Percentiles rank a stretch among this genome's conserved stretches.
phyloP scores from a whole-genome alignment of 2,797 vertebrate species.

The Macropodus opercularis region DNA sequence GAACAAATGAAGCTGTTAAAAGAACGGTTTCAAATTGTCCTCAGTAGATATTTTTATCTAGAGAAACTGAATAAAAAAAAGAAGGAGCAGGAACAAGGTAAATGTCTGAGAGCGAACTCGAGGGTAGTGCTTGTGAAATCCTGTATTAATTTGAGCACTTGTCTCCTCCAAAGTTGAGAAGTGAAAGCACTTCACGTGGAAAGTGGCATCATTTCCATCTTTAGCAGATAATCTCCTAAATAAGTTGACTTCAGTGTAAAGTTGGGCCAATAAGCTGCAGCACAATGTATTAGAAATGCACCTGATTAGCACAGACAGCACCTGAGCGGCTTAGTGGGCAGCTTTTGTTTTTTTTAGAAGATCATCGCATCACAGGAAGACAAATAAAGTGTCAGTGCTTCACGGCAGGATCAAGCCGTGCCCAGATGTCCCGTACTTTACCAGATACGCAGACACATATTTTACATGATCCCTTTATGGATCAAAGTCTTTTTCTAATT shows the following conservation, averaged over 20 bases:
- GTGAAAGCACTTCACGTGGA: conserved; percentile 37
- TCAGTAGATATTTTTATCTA: background rate
- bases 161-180: conserved; percentile 34
- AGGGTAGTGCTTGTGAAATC: conserved; percentile 8
- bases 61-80: background rate
- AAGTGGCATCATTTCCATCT: conserved; percentile 45
- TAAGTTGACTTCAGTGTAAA: conserved; percentile 36
- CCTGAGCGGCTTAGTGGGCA: conserved; percentile 43
- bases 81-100: conserved; percentile 6
- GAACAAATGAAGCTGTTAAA: background rate
- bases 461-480: conserved; percentile 43
- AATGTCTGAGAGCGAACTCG: conserved; percentile 26
- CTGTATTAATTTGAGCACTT: conserved; percentile 34
- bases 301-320: conserved; percentile 42
- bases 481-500: conserved; percentile 54
- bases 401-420: conserved; percentile 25
- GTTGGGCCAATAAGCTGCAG: conserved; percentile 23
- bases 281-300: conserved; percentile 39
- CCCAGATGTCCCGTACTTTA: conserved; percentile 32
- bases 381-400: conserved; percentile 23
- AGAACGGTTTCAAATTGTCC: background rate
- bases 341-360: conserved; percentile 40
- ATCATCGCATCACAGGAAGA: conserved; percentile 25
- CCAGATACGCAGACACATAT: conserved; percentile 47
- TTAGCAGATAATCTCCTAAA: conserved; percentile 45